A percentile compares a stretch with the other conserved stretches of the same genome.
phyloP scores from a whole-genome alignment of 2,797 vertebrate species.

The Ceyx erithaca region DNA sequence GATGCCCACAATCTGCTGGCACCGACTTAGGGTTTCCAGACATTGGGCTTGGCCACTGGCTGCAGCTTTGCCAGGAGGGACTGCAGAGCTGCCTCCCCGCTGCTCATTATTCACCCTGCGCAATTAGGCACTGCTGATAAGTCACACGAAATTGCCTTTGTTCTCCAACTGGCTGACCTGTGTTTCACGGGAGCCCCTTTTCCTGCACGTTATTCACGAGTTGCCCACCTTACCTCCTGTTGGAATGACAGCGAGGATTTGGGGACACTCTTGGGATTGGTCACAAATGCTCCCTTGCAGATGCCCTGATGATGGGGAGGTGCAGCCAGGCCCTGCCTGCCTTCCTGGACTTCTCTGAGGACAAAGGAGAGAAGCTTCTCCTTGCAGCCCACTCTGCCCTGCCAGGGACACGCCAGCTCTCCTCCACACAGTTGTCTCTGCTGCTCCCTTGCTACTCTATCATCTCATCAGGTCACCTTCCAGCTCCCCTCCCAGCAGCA shows the following conservation, averaged over 20 bases:
- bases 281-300: rapidly evolving
- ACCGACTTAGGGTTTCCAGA: neutral
- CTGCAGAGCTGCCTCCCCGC: neutral
- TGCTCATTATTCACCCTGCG: conserved; percentile 62
- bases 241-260: neutral
- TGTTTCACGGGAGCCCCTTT: neutral
- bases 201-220: neutral
- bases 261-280: neutral
- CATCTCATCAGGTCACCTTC: neutral
- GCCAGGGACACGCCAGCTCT: neutral
- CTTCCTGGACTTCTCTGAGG: neutral
- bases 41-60: rapidly evolving
- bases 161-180: conserved; percentile 53
- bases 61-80: neutral
- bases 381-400: neutral
- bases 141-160: conserved; percentile 60
- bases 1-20: neutral
- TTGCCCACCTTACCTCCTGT: neutral
- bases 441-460: neutral
- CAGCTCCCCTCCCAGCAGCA: neutral
- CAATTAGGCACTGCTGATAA: conserved; percentile 55
- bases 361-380: neutral
- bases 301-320: rapidly evolving
- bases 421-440: neutral
- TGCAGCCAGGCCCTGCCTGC: neutral